Evolutionary conservation across 2,888 invertebrate species (phyloP).

Genomic region (Ectemnius lituratus): DNA sequence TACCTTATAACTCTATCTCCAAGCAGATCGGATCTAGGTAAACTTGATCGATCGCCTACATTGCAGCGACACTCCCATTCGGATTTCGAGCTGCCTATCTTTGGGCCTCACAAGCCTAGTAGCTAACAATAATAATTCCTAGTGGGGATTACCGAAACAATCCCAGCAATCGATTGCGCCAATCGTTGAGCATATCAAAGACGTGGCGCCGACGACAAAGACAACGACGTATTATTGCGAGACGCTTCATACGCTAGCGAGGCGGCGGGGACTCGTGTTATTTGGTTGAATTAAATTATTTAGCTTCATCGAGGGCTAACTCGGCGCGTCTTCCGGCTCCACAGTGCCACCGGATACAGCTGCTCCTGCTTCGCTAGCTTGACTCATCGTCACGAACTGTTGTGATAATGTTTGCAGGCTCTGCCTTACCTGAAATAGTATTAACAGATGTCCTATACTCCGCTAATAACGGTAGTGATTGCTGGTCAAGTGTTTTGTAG

Average conservation of each 20-base stretch:
- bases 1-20: slow-evolving; percentile 20
- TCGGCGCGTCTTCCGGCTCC: slow-evolving; percentile 71
- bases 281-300: slow-evolving; percentile 63
- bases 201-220: slow-evolving; percentile 31
- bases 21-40: slow-evolving; percentile 29
- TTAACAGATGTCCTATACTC: too few species aligned
- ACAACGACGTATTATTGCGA: slow-evolving; percentile 47
- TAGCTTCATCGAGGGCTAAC: slow-evolving; percentile 68
- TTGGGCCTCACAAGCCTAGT: slow-evolving; percentile 56
- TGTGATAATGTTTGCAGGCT: slow-evolving; percentile 89
- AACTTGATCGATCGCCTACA: slow-evolving; percentile 9
- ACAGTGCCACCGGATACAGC: slow-evolving; percentile 58
- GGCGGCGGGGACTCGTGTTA: slow-evolving; percentile 66
- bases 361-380: slow-evolving; percentile 58
- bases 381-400: slow-evolving; percentile 74
- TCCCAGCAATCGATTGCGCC: slow-evolving; percentile 32
- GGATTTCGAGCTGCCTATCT: slow-evolving; percentile 53
- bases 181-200: slow-evolving; percentile 24
- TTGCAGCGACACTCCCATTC: slow-evolving; percentile 14
- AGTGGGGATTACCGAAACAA: slow-evolving; percentile 40
- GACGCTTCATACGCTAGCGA: slow-evolving; percentile 71
- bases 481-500: too few species aligned
- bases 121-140: slow-evolving; percentile 59
- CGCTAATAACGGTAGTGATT: too few species aligned
- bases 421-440: slow-evolving; percentile 84